These are phyloP conservation scores for Armadillidium nasatum DNA, from an alignment of 1,140 invertebrate genomes.

Conservation along the genomic window DNA sequence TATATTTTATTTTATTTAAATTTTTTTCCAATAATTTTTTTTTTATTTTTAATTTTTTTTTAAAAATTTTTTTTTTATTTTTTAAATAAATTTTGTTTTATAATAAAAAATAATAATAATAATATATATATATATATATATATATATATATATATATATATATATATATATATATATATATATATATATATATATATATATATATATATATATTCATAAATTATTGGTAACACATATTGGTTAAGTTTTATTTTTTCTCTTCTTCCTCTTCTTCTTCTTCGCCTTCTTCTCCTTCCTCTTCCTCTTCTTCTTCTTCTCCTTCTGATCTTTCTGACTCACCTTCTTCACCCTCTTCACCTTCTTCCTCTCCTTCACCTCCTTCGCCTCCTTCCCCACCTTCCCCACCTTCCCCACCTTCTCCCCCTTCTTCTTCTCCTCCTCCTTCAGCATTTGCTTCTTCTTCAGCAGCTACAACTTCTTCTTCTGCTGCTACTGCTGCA, in stretches of 20 bases:
- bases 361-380: neutral
- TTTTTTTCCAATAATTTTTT: too few relatives aligned
- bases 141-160: too few relatives aligned
- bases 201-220: too few relatives aligned
- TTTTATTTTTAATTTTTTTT: too few relatives aligned
- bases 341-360: neutral
- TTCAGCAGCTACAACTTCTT: neutral
- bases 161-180: too few relatives aligned
- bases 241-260: neutral
- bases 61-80: too few relatives aligned
- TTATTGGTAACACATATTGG: too few relatives aligned
- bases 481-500: neutral
- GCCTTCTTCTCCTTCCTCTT: neutral
- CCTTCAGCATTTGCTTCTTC: neutral
- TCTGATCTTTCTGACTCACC: neutral
- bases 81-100: too few relatives aligned
- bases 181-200: too few relatives aligned
- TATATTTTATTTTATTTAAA: too few relatives aligned
- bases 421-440: neutral
- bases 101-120: too few relatives aligned
- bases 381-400: neutral
- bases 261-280: neutral
- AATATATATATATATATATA: too few relatives aligned
- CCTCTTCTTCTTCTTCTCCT: conserved; percentile 7
- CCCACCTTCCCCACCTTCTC: neutral